Conservation (phyloP, 2,797 vertebrate genomes). For the Manis pentadactyla region DNA sequence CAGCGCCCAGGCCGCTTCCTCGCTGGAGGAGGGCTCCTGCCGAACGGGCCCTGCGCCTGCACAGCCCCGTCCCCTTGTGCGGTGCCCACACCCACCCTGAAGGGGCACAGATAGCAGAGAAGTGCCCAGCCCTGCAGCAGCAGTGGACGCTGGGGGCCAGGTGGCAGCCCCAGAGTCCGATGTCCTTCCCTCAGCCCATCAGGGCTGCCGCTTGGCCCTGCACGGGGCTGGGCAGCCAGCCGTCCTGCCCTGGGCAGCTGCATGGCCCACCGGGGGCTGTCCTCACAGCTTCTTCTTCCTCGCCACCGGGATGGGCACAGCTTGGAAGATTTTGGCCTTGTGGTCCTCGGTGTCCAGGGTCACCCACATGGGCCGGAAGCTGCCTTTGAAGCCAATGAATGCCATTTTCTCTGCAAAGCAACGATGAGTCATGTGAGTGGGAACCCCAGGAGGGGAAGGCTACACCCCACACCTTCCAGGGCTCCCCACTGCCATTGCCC, state of each 20-base stretch:
- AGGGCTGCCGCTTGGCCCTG: neutral
- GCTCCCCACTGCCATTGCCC: fast-evolving
- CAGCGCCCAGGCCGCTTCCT: neutral
- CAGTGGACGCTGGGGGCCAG: neutral
- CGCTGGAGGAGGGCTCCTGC: neutral
- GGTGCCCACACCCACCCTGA: neutral
- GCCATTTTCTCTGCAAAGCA: conserved; percentile 92
- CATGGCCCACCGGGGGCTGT: conserved; percentile 64
- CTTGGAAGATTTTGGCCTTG: conserved; percentile 94
- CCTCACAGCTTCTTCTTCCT: conserved; percentile 93
- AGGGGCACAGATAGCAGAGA: conserved; percentile 45
- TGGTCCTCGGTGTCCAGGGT: conserved; percentile 89
- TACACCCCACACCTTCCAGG: fast-evolving
- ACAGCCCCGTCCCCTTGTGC: neutral
- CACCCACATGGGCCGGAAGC: conserved; percentile 94
- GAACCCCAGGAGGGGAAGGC: fast-evolving
- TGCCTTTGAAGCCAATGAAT: conserved; percentile 95
- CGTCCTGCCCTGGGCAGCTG: conserved; percentile 71
- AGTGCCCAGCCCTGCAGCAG: neutral
- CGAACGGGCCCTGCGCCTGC: neutral
- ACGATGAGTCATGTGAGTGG: fast-evolving
- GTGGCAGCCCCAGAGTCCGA: conserved; percentile 3
- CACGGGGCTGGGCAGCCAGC: neutral
- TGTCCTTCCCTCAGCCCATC: neutral
- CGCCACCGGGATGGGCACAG: conserved; percentile 94